These are phyloP conservation scores for Parazoanthus darwini DNA, from an alignment of 92 coral and sea anemone species.

Conservation along the genomic window DNA sequence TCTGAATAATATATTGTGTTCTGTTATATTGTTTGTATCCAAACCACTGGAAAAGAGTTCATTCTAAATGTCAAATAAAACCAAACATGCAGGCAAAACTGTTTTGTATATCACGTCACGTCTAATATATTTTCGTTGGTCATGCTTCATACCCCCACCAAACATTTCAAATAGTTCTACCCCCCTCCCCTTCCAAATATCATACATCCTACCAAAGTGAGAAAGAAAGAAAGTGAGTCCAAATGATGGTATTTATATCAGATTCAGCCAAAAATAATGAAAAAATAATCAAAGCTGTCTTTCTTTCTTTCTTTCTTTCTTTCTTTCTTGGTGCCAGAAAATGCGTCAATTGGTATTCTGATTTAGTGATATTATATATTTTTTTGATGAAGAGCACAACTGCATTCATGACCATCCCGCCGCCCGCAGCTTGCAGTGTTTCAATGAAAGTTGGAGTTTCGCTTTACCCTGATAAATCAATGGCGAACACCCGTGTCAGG, in stretches of 20 bases:
- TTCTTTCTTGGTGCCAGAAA: conserved; percentile 27
- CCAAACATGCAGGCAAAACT: conserved; percentile 3
- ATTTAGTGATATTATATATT: conserved; percentile 1
- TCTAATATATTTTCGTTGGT: conserved; percentile 1
- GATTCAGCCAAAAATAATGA: conserved; percentile 27
- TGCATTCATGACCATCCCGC: conserved; percentile 22
- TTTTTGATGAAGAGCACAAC: conserved; percentile 18
- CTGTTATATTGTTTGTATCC: conserved; percentile 14
- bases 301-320: conserved; percentile 19
- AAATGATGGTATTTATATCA: conserved; percentile 10
- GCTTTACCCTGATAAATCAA: conserved; percentile 23
- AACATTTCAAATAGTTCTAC: conserved; percentile 11
- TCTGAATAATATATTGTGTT: conserved; percentile 24
- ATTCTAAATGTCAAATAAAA: conserved; percentile 23
- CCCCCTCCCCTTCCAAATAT: conserved; percentile 24
- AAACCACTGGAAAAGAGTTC: conserved; percentile 24
- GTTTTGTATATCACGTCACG: conserved; percentile 17
- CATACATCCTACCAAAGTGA: conserved; percentile 11
- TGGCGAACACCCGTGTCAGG: conserved; percentile 27
- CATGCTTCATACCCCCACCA: conserved; percentile 23
- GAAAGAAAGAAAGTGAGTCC: too few species aligned
- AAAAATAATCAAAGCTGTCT: background rate
- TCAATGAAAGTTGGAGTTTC: conserved; percentile 19
- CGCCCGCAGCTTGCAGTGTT: conserved; percentile 34
- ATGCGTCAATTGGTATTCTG: conserved; percentile 24